Evolutionary conservation across 1,140 invertebrate genomes (phyloP).

Genomic region (Yoshiicerus persimilis): DNA sequence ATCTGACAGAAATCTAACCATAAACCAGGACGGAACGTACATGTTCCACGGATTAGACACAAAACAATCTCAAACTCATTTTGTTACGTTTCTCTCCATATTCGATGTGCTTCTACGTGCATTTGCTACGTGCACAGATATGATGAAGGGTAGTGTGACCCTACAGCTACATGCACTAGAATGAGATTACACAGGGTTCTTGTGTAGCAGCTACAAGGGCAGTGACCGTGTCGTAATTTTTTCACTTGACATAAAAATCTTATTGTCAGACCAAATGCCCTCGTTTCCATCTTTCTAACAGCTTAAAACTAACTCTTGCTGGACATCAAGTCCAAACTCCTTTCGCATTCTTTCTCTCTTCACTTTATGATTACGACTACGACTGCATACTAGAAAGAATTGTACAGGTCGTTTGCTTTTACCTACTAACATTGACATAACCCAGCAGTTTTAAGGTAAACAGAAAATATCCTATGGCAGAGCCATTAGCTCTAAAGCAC

Average conservation of each 20-base stretch:
- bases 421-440: too few relatives aligned
- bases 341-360: background rate
- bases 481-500: too few relatives aligned
- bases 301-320: background rate
- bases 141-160: too few relatives aligned
- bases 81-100: background rate
- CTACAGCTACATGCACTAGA: too few relatives aligned
- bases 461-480: too few relatives aligned
- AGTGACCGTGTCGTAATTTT: background rate
- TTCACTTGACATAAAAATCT: background rate
- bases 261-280: background rate
- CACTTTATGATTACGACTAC: background rate
- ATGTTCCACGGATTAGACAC: background rate
- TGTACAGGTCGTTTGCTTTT: background rate
- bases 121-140: too few relatives aligned
- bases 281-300: background rate
- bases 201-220: background rate
- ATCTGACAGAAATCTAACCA: background rate
- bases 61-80: background rate
- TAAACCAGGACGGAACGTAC: background rate
- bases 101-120: too few relatives aligned
- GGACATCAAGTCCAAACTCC: background rate
- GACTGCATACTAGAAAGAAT: too few relatives aligned
- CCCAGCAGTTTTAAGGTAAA: too few relatives aligned
- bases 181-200: background rate